These are phyloP conservation scores for Carposina sasakii DNA, from an alignment of 1,140 invertebrate genomes.

Conservation along the genomic window DNA sequence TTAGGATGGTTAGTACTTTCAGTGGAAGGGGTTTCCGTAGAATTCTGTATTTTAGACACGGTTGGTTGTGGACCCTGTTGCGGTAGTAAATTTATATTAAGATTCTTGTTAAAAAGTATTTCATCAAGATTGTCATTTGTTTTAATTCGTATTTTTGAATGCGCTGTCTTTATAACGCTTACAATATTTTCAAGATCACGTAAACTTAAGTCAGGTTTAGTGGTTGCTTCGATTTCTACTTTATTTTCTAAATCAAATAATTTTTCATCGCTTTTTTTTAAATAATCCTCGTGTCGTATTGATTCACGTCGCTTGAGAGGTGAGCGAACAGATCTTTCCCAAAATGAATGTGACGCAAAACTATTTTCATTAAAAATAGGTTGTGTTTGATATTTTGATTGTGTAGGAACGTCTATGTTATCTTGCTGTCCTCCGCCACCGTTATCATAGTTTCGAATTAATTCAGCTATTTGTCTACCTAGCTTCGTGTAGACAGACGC, in stretches of 20 bases:
- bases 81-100: conserved; percentile 46
- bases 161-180: conserved; percentile 34
- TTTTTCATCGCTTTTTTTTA: conserved; percentile 44
- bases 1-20: no score
- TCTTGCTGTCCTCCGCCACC: conserved; percentile 27
- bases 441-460: conserved; percentile 42
- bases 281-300: conserved; percentile 27
- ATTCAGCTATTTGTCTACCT: conserved; percentile 54
- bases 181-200: conserved; percentile 55
- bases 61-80: no score
- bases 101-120: no score
- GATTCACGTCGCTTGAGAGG: conserved; percentile 29
- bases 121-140: not conserved
- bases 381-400: conserved; percentile 16
- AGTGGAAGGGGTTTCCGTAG: no score
- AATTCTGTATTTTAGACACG: no score
- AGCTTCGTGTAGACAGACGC: conserved; percentile 45
- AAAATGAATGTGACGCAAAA: conserved; percentile 41
- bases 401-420: conserved; percentile 29
- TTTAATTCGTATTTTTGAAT: conserved; percentile 14
- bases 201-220: conserved; percentile 33
- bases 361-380: conserved; percentile 35
- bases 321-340: conserved; percentile 57
- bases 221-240: conserved; percentile 37
- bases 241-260: conserved; percentile 51